These are phyloP conservation scores for Eupristina koningsbergeri DNA, from an alignment of 1,140 invertebrate species.

Conservation along the genomic window DNA sequence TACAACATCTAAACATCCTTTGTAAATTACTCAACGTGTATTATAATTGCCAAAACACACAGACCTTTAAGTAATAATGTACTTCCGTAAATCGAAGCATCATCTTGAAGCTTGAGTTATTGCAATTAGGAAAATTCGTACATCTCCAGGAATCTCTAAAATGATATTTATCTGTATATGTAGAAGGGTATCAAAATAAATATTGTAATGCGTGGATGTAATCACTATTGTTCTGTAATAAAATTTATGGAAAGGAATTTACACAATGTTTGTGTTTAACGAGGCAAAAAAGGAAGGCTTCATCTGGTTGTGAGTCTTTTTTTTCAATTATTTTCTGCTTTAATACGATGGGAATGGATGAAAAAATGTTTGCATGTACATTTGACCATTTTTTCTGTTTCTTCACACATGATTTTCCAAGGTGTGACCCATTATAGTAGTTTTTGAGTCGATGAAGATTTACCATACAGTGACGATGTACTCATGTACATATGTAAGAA, in stretches of 20 bases:
- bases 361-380: neutral
- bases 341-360: neutral
- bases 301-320: neutral
- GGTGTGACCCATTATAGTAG: neutral
- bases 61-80: neutral
- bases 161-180: neutral
- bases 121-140: conserved; percentile 17
- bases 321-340: neutral
- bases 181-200: neutral
- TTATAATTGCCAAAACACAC: neutral
- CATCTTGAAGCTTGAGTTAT: conserved; percentile 25
- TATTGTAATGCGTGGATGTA: neutral
- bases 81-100: neutral
- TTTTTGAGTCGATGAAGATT: conserved; percentile 21
- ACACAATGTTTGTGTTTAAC: neutral
- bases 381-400: neutral
- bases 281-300: neutral
- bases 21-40: no score
- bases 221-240: neutral
- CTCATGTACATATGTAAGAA: neutral
- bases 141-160: conserved; percentile 14
- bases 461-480: neutral
- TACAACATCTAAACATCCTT: neutral
- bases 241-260: neutral
- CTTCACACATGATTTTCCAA: neutral